Evolutionary conservation across 1,140 invertebrate genomes (phyloP).

Genomic region (Andrena cerasifolii): DNA sequence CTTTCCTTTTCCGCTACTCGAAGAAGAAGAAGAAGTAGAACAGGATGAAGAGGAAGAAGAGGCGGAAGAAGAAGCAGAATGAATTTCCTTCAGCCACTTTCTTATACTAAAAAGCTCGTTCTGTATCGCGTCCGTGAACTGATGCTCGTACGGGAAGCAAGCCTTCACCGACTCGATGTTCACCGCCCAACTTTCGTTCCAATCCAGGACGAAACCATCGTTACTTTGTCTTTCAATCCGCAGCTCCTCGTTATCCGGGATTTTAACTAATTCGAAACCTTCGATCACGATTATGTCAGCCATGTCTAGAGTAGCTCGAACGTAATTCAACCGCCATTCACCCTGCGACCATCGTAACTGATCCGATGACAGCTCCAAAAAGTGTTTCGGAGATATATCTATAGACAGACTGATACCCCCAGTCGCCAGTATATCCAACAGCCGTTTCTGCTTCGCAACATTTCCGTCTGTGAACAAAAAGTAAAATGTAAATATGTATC

Average conservation of each 20-base stretch:
- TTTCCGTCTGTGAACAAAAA: constrained; percentile 41
- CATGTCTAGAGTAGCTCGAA: constrained; percentile 86
- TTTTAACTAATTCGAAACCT: constrained; percentile 85
- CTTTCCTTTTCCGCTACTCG: constrained; percentile 76
- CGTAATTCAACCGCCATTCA: constrained; percentile 77
- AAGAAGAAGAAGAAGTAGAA: too few relatives aligned
- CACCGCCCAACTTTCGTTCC: constrained; percentile 89
- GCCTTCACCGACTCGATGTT: constrained; percentile 88
- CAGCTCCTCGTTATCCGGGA: constrained; percentile 85
- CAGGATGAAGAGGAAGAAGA: too few relatives aligned
- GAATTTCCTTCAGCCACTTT: constrained; percentile 95
- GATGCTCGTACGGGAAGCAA: constrained; percentile 95
- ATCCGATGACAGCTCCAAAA: constrained; percentile 77
- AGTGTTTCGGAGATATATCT: constrained; percentile 78
- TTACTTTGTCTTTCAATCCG: constrained; percentile 87
- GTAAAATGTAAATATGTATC: not conserved
- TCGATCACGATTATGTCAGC: constrained; percentile 90
- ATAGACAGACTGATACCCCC: constrained; percentile 75
- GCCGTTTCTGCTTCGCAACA: constrained; percentile 55
- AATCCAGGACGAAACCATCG: constrained; percentile 86
- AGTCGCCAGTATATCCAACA: constrained; percentile 77
- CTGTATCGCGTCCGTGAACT: constrained; percentile 96
- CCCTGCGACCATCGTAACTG: constrained; percentile 77
- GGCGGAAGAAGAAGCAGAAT: too few relatives aligned
- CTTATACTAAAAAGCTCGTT: constrained; percentile 94